Conservation (phyloP, 2,113 vertebrate species). For the Archocentrus centrarchus region DNA sequence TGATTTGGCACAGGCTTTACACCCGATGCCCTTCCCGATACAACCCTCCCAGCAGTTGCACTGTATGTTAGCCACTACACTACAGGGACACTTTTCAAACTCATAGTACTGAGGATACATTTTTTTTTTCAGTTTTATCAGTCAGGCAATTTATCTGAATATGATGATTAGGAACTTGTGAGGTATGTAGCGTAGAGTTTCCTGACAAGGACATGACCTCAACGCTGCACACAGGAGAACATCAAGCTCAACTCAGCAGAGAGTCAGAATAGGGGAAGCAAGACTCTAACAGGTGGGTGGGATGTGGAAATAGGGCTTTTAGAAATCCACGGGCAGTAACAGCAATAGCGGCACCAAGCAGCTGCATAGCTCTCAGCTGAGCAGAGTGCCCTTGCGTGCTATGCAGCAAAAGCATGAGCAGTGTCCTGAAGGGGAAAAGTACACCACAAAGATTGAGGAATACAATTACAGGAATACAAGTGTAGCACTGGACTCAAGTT, state of each 20-base stretch:
- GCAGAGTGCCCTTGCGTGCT: neutral
- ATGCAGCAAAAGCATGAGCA: neutral
- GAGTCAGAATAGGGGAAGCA: neutral
- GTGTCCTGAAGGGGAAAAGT: neutral
- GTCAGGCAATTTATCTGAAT: neutral
- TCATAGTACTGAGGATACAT: neutral
- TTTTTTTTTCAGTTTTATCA: neutral
- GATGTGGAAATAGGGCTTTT: neutral
- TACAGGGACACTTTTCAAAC: neutral
- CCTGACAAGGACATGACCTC: neutral
- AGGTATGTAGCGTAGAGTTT: neutral
- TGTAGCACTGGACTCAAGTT: neutral
- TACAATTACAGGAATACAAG: constrained; percentile 3
- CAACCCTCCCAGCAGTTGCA: neutral
- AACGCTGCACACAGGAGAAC: neutral
- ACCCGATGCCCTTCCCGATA: neutral
- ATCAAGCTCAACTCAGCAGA: neutral
- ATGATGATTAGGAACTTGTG: neutral
- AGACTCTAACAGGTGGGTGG: neutral
- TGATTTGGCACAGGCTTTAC: neutral
- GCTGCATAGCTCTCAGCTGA: neutral
- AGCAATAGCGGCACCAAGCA: neutral
- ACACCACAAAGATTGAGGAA: neutral
- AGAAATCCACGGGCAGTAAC: neutral
- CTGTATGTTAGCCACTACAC: neutral